These are phyloP conservation scores for Sabellastarte sp. DNA, from an alignment of 2,888 invertebrate species.

Conservation along the genomic window DNA sequence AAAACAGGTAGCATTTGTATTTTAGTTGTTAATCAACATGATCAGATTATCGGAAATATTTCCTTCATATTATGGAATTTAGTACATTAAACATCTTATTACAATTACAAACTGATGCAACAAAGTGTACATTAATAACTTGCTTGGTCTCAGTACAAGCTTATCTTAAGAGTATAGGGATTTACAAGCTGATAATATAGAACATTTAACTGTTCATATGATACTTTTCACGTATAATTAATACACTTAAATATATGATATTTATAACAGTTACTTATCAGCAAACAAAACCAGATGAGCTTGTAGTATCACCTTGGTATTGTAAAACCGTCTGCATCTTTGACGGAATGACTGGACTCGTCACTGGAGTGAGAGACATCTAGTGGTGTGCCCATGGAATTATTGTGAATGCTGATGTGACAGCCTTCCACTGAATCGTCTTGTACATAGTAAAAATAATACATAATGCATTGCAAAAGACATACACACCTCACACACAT, in stretches of 20 bases:
- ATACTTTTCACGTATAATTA: background rate
- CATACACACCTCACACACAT: too few species aligned
- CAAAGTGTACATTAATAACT: too few species aligned
- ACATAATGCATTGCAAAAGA: too few species aligned
- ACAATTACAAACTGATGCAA: too few species aligned
- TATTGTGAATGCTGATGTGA: slow-evolving; percentile 43
- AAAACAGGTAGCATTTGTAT: too few species aligned
- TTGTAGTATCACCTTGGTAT: slow-evolving; percentile 2
- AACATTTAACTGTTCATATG: background rate
- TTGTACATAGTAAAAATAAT: too few species aligned
- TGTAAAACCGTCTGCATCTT: slow-evolving; percentile 4
- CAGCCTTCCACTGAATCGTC: slow-evolving; percentile 17
- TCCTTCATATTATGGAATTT: too few species aligned
- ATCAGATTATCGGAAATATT: too few species aligned
- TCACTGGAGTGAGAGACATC: slow-evolving; percentile 45
- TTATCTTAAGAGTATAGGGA: background rate
- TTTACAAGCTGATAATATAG: background rate
- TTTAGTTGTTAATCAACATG: too few species aligned
- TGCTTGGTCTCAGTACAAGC: background rate
- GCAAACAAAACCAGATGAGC: background rate
- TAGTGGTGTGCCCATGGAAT: slow-evolving; percentile 45
- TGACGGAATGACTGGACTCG: slow-evolving; percentile 11
- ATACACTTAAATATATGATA: background rate
- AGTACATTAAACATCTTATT: too few species aligned
- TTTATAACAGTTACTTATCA: background rate